phyloP scores from a whole-genome alignment of 2,113 vertebrate species.

The Neoarius graeffei region DNA sequence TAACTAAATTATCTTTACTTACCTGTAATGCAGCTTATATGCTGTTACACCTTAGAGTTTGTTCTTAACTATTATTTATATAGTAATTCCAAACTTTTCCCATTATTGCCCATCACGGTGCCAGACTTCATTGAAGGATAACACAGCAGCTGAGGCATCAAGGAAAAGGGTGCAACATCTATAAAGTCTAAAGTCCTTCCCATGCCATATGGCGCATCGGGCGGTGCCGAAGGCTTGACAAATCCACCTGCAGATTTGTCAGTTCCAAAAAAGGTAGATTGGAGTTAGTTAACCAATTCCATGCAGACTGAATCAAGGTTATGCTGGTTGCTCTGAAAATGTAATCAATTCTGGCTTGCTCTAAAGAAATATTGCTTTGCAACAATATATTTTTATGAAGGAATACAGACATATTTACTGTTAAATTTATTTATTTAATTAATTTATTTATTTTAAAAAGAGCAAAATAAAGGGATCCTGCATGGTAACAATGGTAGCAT shows the following conservation, averaged over 20 bases:
- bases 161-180: not conserved
- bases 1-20: not conserved
- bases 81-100: not conserved
- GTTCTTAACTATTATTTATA: not conserved
- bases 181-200: too few relatives aligned
- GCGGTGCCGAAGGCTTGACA: not conserved
- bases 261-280: not conserved
- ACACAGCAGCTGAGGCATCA: not conserved
- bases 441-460: not conserved
- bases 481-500: not conserved
- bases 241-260: not conserved
- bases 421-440: not conserved
- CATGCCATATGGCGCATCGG: too few relatives aligned
- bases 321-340: conserved; percentile 3
- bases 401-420: not conserved
- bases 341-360: not conserved
- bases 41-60: not conserved
- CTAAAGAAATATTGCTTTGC: not conserved
- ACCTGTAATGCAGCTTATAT: not conserved
- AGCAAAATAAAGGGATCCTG: not conserved
- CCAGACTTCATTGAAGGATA: not conserved
- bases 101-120: too few relatives aligned
- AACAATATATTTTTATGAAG: not conserved
- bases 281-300: not conserved
- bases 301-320: not conserved